A percentile compares a stretch with the other conserved stretches of the same genome.
Conservation (phyloP, 2,888 invertebrate species). For the Cantharis flavilabris region DNA sequence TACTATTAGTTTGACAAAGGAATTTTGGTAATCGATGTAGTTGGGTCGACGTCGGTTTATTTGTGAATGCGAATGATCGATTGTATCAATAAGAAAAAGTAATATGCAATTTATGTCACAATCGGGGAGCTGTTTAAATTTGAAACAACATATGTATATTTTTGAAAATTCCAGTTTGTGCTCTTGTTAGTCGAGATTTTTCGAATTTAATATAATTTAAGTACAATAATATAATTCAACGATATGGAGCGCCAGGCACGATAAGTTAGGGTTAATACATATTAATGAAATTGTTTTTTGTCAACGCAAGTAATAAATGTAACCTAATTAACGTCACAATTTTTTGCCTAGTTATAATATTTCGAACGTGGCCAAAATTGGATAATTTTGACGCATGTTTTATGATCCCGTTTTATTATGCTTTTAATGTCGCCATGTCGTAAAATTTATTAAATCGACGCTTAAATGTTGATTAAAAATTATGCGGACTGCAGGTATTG, state of each 20-base stretch:
- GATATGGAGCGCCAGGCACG: not conserved
- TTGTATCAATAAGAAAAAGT: slow-evolving; percentile 23
- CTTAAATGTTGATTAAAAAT: not conserved
- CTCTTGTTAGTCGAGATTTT: not conserved
- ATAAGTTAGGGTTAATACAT: not conserved
- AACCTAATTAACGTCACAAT: not conserved
- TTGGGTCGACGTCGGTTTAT: not conserved
- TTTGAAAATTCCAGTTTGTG: slow-evolving; percentile 15
- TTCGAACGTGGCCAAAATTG: not conserved
- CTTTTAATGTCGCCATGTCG: not conserved
- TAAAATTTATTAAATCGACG: not conserved
- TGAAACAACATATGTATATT: slow-evolving; percentile 12
- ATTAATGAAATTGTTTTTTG: not conserved
- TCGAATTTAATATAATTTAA: not conserved
- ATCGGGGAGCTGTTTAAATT: not conserved
- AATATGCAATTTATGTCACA: slow-evolving; percentile 22
- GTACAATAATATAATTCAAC: not conserved
- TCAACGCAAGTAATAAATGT: not conserved
- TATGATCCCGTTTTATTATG: not conserved
- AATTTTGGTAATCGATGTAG: not conserved
- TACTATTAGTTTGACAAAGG: not conserved
- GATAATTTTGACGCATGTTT: not conserved
- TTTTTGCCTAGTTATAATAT: not conserved
- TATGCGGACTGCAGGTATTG: not conserved
- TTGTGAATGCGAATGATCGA: slow-evolving; percentile 17